Evolutionary conservation across 2,797 vertebrate genomes (phyloP), one percentile per base, ranked within the genome.

Genomic region (Halcyon smyrnensis): DNA sequence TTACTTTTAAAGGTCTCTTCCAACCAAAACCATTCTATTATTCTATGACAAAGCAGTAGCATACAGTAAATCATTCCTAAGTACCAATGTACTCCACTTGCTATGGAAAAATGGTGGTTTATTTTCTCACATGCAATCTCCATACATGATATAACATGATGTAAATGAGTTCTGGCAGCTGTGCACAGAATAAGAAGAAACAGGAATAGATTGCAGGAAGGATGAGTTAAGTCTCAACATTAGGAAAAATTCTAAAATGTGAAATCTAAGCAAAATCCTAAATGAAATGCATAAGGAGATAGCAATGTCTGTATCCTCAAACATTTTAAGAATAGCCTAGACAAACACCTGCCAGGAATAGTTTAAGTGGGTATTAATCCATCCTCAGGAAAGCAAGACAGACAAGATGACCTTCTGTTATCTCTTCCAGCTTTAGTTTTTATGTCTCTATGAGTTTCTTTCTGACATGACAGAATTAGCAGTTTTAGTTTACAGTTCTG

Each of bases 101-200:
- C 1, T 46, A 48, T 43, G 34, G n/a, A 18, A 73, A 88, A 80
- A 46, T 5, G 4, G 2, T 37, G 21, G 6, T 53, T 60, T 46
- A 21, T 81, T 87, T 80, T 43, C 54, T 87, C 34, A 46, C 0
- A 0, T 43, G 8, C 32, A 34, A 20, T 54, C 23, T 79, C 36
- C 28, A 53, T 45, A 73, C 5, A 4, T 23, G 25, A 3, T 25
- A 69, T 51, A 54, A 53, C 30, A n/a, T 1, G 1, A 14, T 0
- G 3, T 17, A 60, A 86, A 54, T 51, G 4, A 39, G 15, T 77
- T 84, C 30, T 57, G 30, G 13, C 27, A 60, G 12, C 39, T 63
- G 20, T 48, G 16, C 23, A 63, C 36, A 82, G 25, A 20, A 34
- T 74, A 23, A 91, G 13, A 82, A 93, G 27, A 75, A 68, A 69